These are phyloP conservation scores for Oreotrochilus melanogaster DNA, from an alignment of 2,113 vertebrate genomes.

Conservation along the genomic window DNA sequence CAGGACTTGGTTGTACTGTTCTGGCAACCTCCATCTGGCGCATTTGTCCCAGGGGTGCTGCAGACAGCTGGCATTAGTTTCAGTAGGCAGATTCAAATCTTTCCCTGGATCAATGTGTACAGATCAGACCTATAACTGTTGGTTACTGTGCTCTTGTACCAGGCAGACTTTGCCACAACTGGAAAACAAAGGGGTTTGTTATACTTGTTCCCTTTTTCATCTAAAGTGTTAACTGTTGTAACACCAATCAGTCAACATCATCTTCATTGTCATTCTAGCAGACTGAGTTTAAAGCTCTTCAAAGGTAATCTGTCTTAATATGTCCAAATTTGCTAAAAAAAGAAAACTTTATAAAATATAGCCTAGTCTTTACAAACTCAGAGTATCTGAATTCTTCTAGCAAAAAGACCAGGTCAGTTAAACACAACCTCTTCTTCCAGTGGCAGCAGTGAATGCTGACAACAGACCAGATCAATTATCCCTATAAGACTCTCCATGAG, in stretches of 20 bases:
- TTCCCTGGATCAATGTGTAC: slow-evolving; percentile 28
- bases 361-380: neutral
- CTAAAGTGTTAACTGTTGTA: neutral
- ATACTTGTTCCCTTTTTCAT: neutral
- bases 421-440: neutral
- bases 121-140: neutral
- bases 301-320: neutral
- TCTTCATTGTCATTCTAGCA: neutral
- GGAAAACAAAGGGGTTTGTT: neutral
- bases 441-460: neutral
- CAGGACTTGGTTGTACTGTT: slow-evolving; percentile 18
- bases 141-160: neutral
- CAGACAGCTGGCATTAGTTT: slow-evolving; percentile 58
- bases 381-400: neutral
- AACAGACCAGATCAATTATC: neutral
- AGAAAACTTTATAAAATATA: neutral
- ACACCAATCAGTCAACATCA: neutral
- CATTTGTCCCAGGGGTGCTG: slow-evolving; percentile 25
- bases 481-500: neutral
- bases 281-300: neutral
- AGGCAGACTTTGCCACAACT: neutral
- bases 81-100: slow-evolving; percentile 10
- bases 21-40: slow-evolving; percentile 63
- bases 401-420: neutral
- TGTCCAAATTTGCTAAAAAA: neutral